Evolutionary conservation across 1,140 invertebrate species (phyloP).

Genomic region (Temnothorax longispinosus): DNA sequence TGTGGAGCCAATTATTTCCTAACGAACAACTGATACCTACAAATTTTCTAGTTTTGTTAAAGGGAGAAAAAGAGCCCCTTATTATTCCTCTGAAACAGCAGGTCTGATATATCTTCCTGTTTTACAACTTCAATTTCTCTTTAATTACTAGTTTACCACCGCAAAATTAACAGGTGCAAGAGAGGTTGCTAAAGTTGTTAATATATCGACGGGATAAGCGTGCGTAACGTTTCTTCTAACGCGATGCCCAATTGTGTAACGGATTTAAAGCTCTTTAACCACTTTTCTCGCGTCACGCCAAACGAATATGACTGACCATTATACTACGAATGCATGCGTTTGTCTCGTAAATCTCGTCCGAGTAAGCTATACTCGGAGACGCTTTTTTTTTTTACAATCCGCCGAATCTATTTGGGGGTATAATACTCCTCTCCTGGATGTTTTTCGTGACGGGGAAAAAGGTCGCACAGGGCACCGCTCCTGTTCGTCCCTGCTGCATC

Average conservation of each 20-base stretch:
- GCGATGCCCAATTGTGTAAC: constrained; percentile 47
- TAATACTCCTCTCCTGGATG: constrained; percentile 45
- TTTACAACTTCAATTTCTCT: background rate
- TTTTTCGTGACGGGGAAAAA: constrained; percentile 48
- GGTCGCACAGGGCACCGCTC: constrained; percentile 14
- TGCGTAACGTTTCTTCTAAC: constrained; percentile 26
- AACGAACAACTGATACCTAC: background rate
- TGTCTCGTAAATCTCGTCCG: constrained; percentile 76
- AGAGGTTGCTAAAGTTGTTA: constrained; percentile 7
- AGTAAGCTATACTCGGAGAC: constrained; percentile 62
- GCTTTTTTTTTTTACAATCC: constrained; percentile 73
- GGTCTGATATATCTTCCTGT: background rate
- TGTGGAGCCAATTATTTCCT: background rate
- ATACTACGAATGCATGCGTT: constrained; percentile 56
- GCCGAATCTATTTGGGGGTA: constrained; percentile 68
- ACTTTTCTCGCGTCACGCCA: constrained; percentile 26
- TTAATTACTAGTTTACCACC: background rate
- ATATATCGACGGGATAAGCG: background rate
- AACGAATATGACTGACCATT: constrained; percentile 56
- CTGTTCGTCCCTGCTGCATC: background rate
- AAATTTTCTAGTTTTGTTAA: constrained; percentile 7
- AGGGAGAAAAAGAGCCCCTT: too few species aligned
- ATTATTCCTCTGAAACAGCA: background rate
- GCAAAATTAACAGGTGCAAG: background rate
- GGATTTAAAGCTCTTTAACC: constrained; percentile 53